phyloP scores from a whole-genome alignment of 2,888 invertebrate species.

The Stenodema calcarata region DNA sequence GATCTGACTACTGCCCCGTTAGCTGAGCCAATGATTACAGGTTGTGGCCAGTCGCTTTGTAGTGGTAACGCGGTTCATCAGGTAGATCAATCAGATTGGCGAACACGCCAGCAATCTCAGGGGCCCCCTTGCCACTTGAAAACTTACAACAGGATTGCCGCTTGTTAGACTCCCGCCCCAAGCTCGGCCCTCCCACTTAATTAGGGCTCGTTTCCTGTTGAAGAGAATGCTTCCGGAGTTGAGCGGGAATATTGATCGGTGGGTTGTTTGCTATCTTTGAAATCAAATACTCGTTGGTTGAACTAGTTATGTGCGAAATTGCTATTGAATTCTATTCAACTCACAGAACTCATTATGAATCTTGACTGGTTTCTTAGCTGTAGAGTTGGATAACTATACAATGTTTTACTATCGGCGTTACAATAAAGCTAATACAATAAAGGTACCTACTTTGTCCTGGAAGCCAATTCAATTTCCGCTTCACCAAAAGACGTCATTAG shows the following conservation, averaged over 20 bases:
- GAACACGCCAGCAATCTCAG: slow-evolving; percentile 37
- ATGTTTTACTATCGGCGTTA: too few relatives aligned
- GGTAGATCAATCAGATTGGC: slow-evolving; percentile 23
- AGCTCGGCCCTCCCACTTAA: slow-evolving; percentile 23
- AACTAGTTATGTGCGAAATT: neutral
- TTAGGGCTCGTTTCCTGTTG: slow-evolving; percentile 41
- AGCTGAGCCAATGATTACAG: slow-evolving; percentile 4
- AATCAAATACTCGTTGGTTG: slow-evolving; percentile 43
- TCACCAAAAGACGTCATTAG: too few relatives aligned
- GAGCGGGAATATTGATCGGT: slow-evolving; percentile 39
- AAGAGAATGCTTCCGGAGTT: slow-evolving; percentile 36
- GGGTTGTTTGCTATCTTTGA: slow-evolving; percentile 21
- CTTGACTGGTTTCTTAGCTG: too few relatives aligned
- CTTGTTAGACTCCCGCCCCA: slow-evolving; percentile 22
- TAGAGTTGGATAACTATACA: too few relatives aligned
- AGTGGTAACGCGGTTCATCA: slow-evolving; percentile 28
- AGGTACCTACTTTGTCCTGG: too few relatives aligned
- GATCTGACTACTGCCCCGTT: neutral
- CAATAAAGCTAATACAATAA: too few relatives aligned
- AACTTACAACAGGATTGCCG: slow-evolving; percentile 33
- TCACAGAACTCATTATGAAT: too few relatives aligned
- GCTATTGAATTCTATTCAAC: neutral
- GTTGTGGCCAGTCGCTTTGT: slow-evolving; percentile 23
- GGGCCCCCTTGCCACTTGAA: neutral
- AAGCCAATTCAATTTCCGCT: too few relatives aligned